Conservation (phyloP, 2,113 vertebrate genomes). For the Lepus americanus region DNA sequence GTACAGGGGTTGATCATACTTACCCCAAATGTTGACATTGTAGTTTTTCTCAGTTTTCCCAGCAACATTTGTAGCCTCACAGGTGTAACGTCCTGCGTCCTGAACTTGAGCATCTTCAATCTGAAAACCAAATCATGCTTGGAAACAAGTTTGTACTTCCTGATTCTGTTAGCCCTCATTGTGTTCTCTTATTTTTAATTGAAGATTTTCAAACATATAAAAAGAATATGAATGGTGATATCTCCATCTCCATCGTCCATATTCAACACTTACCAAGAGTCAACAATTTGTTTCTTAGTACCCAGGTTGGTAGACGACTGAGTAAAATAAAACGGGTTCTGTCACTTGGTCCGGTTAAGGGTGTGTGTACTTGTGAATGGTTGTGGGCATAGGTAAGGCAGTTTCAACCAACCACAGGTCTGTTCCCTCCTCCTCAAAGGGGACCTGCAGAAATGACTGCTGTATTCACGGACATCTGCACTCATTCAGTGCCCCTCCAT, state of each 20-base stretch:
- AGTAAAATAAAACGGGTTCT: background rate
- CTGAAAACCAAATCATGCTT: constrained; percentile 86
- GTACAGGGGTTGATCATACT: constrained; percentile 77
- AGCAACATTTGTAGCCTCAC: constrained; percentile 96
- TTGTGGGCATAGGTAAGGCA: background rate
- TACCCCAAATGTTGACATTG: constrained; percentile 98
- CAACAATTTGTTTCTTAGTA: background rate
- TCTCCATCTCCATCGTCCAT: background rate
- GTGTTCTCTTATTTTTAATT: constrained; percentile 23
- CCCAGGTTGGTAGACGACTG: background rate
- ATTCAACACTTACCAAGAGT: background rate
- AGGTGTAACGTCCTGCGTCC: constrained; percentile 96
- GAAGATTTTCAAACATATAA: constrained; percentile 13
- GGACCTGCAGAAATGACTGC: background rate
- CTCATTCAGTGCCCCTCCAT: background rate
- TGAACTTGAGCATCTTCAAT: constrained; percentile 92
- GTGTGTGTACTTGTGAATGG: background rate
- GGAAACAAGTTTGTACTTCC: background rate
- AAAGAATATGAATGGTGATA: background rate
- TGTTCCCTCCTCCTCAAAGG: background rate
- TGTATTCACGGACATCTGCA: background rate
- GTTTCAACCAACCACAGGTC: background rate
- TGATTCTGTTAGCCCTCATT: background rate
- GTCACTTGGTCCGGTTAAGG: background rate
- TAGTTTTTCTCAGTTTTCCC: constrained; percentile 98